Conservation (phyloP, 1,140 invertebrate genomes). For the Drosophila fuyamai region DNA sequence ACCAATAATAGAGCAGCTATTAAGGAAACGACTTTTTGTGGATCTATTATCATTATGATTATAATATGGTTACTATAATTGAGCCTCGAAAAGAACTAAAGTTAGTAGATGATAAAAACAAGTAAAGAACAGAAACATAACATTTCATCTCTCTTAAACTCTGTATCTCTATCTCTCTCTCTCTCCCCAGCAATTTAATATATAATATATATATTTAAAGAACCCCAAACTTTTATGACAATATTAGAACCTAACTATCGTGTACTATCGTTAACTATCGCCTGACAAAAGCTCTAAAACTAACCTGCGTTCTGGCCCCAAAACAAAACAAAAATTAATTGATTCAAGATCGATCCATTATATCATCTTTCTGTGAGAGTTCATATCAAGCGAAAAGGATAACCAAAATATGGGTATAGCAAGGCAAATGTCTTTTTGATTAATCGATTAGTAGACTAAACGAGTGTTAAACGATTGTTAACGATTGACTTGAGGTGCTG, state of each 20-base stretch:
- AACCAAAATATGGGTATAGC: slow-evolving; percentile 17
- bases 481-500: slow-evolving; percentile 22
- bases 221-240: slow-evolving; percentile 69
- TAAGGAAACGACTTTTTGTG: slow-evolving; percentile 55
- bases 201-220: slow-evolving; percentile 13
- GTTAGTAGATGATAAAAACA: slow-evolving; percentile 26
- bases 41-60: slow-evolving; percentile 45
- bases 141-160: slow-evolving; percentile 26
- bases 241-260: slow-evolving; percentile 77
- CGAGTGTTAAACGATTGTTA: slow-evolving; percentile 49
- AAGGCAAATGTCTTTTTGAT: slow-evolving; percentile 54
- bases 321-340: slow-evolving; percentile 20
- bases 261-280: slow-evolving; percentile 54
- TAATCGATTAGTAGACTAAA: slow-evolving; percentile 70
- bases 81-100: slow-evolving; percentile 46
- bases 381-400: slow-evolving; percentile 68
- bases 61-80: slow-evolving; percentile 32
- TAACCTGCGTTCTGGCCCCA: slow-evolving; percentile 41
- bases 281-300: slow-evolving; percentile 40
- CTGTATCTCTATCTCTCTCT: slow-evolving; percentile 10
- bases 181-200: slow-evolving; percentile 14
- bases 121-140: slow-evolving; percentile 29
- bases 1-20: slow-evolving; percentile 31
- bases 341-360: slow-evolving; percentile 31
- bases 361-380: slow-evolving; percentile 71